Base-by-base conservation (phyloP, 2,888 invertebrate genomes). In the Pheosia tremula region DNA sequence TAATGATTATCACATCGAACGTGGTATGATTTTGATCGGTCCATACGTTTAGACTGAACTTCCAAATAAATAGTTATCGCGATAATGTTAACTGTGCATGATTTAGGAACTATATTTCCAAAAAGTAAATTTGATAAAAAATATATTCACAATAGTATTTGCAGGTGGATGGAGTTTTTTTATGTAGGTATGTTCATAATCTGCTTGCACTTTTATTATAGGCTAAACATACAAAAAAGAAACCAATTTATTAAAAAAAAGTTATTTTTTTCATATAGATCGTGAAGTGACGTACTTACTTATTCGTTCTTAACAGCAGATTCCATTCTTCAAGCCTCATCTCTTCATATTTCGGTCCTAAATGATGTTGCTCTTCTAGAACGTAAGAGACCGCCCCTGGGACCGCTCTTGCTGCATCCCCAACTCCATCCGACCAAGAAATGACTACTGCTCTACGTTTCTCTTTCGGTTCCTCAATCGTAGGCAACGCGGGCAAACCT, bases 341-440 rank as follows among this genome's bases (percentile, higher is more conserved):
- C 65, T 95, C 95, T 56, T 95, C 93, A 75, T 95, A 96, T 59
- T 95, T 93, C 0, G 95, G 95, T 0, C 97, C 97, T 10, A 96
- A 88, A 72, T 96, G 95, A 70, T 96, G 96, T 60, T 97, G 95
- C 71, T 96, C 96, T 83, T 97, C 96, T 3, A 97, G 85, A 24
- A 96, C 84, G 75, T 95, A 96, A 43, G 95, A 81, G 0, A 95
- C 85, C 9, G 84, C 78, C 2, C 88, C 93, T 9, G 91, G 86
- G 0, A 93, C 91, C 0, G 91, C 87, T 62, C 93, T 86, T 0
- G 92, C 91, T 1, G 83, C 68, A 55, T 93, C 93, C 11, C 91
- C 92, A 0, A 93, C 91, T 0, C 91, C 93, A 47, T 87, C 88
- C 1, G 92, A 83, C 90, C 91, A 93, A 67, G 88, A 82, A 5